phyloP scores from a whole-genome alignment of 2,888 invertebrate species.

The Phyto melanocephala region DNA sequence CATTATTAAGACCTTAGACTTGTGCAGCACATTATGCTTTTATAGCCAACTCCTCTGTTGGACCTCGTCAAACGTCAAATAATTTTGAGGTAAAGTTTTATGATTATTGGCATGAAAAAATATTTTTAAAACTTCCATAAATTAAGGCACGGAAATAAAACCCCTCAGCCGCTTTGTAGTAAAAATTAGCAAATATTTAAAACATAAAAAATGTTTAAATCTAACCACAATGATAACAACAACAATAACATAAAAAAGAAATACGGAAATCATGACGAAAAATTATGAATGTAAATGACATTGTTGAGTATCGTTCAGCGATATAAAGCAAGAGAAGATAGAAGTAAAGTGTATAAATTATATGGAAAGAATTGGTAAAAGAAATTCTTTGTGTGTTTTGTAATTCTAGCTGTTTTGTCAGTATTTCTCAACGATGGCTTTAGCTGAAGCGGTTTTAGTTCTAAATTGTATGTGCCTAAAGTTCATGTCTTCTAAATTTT shows the following conservation, averaged over 20 bases:
- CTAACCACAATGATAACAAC: not conserved
- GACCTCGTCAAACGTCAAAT: slow-evolving; percentile 27
- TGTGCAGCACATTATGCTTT: not conserved
- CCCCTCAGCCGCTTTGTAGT: not conserved
- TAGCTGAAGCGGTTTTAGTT: too few species aligned
- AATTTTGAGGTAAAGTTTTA: slow-evolving; percentile 17
- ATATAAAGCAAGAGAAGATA: not conserved
- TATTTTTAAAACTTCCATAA: not conserved
- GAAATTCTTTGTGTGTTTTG: not conserved
- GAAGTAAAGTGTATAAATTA: not conserved
- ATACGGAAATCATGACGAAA: slow-evolving; percentile 28
- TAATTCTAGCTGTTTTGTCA: too few species aligned
- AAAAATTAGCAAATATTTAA: slow-evolving; percentile 31
- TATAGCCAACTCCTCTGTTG: not conserved
- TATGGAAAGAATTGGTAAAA: not conserved
- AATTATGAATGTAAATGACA: slow-evolving; percentile 34
- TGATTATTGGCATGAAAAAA: slow-evolving; percentile 36
- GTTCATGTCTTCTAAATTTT: too few species aligned
- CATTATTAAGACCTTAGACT: too few species aligned
- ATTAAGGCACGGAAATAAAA: not conserved
- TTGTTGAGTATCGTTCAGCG: not conserved
- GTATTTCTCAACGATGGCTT: too few species aligned
- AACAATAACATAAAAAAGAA: not conserved
- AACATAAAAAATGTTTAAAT: slow-evolving; percentile 18
- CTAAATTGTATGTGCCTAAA: too few species aligned